phyloP scores from a whole-genome alignment of 2,113 vertebrate species.

The Prunella fulvescens region DNA sequence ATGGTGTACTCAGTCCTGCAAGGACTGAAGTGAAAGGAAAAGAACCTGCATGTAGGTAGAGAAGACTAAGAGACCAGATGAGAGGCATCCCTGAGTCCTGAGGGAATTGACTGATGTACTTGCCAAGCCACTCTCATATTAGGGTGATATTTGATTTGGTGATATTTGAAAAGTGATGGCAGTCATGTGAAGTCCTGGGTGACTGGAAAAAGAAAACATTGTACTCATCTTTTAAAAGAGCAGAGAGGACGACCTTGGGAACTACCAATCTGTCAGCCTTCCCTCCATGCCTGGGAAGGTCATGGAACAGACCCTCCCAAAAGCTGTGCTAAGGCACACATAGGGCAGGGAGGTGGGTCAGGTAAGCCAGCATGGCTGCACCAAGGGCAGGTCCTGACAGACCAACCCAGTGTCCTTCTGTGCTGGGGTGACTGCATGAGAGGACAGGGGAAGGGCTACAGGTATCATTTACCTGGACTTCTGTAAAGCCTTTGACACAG shows the following conservation, averaged over 20 bases:
- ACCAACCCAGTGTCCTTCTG: neutral
- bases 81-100: neutral
- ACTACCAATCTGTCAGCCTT: neutral
- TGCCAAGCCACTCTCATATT: neutral
- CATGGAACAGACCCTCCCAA: no score
- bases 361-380: neutral
- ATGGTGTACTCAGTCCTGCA: neutral
- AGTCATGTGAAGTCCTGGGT: neutral
- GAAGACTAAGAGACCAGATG: neutral
- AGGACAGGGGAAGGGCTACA: neutral
- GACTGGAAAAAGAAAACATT: neutral
- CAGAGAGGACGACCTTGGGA: neutral
- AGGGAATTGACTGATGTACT: neutral
- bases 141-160: neutral
- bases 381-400: neutral
- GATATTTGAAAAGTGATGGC: neutral
- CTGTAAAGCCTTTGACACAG: neutral
- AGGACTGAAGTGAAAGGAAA: neutral
- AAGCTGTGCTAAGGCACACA: neutral
- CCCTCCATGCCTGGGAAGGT: neutral
- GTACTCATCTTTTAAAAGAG: neutral
- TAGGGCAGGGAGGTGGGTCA: no score
- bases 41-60: neutral
- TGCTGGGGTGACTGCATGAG: no score
- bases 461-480: neutral